Base-by-base conservation (phyloP, 2,888 invertebrate species). In the Agrilus biguttatus region DNA sequence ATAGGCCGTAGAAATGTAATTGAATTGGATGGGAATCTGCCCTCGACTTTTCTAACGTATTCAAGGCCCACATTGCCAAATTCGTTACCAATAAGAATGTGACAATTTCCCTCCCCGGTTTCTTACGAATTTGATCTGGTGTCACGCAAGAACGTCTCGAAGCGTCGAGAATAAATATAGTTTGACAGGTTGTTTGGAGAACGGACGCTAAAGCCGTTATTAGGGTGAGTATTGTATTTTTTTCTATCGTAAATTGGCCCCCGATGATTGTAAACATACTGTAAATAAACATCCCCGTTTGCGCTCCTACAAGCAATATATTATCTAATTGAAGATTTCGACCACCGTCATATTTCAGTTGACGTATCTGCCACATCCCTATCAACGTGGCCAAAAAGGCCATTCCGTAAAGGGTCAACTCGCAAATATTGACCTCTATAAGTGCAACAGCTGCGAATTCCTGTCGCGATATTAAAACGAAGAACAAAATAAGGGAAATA, bases 241-340 rank as follows among this genome's bases (percentile, higher is more conserved):
- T 81, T 53, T 83, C 79, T 45, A 85, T 72, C 0, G 86, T 87
- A 53, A 92, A 90, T 58, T 90, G 88, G 3, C 90, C 90, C 1
- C 93, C 91, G 45, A 93, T 89, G 45, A 95, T 89, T 8, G 91
- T 90, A 61, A 93, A 91, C 36, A 89, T 87, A 49, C 89, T 87
- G 63, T 92, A 92, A 50, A 93, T 83, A 62, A 92, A 92, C 69
- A 92, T 86, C 8, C 95, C 95, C 2, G 89, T 89, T 63, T 95
- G 90, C 1, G 92, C 92, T 1, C 92, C 90, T 12, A 95, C 83
- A 40, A 96, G 69, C 1, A 96, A 73, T 36, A 90, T 91, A 59
- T 90, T 91, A 64, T 92, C 92, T 58, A 92, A 66, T 52, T 88
- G 87, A 49, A 89, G 73, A 57, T 86, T 88, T 45, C 86, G 71